Base-by-base conservation (phyloP, 2,113 vertebrate species). In the Solenodon paradoxus region DNA sequence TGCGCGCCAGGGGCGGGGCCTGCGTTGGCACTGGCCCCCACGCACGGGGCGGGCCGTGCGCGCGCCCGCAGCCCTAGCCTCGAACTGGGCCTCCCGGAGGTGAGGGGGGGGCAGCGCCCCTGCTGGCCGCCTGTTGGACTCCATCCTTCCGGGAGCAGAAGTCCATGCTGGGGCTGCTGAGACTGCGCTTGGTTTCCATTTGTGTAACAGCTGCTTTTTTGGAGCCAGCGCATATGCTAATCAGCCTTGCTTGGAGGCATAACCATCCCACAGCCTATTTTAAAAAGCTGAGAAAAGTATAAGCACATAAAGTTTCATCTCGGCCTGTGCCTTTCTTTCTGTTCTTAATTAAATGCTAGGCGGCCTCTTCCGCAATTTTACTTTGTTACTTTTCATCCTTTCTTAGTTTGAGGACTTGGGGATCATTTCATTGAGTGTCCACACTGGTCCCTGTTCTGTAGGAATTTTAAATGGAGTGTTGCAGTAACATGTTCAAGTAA, bases 51-150 rank as follows among this genome's bases (percentile, higher is more conserved):
- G 47, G 91, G 88, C n/a, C n/a, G n/a, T n/a, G 15, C 22, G 66
- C 19, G 47, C 30, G 77, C 66, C 47, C 45, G 75, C 22, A 35
- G 30, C 49, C n/a, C 16, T 0, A 28, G 51, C 51, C 4, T 45
- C 63, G 10, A 2, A 51, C 12, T 1, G 32, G 40, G 20, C 64
- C 0, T 64, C 10, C 28, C 38, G 30, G 84, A 42, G 98, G 97
- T 97, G 97, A 95, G 55, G 20, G 53, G 20, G 94, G 97, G 97
- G 72, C 81, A 51, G 80, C 32, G 68, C 51, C 69, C 75, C 97
- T 88, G 98, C 98, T 98, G 98, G 98, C 94, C 90, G 95, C 84
- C 90, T 90, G 89, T 92, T 71, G 97, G 96, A 96, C 95, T 93
- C 91, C 28, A 92, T 96, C 97, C 95, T 96, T 97, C 96, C 96